phyloP scores from a whole-genome alignment of 1,140 invertebrate species.

The Harlomillsia oculata region DNA sequence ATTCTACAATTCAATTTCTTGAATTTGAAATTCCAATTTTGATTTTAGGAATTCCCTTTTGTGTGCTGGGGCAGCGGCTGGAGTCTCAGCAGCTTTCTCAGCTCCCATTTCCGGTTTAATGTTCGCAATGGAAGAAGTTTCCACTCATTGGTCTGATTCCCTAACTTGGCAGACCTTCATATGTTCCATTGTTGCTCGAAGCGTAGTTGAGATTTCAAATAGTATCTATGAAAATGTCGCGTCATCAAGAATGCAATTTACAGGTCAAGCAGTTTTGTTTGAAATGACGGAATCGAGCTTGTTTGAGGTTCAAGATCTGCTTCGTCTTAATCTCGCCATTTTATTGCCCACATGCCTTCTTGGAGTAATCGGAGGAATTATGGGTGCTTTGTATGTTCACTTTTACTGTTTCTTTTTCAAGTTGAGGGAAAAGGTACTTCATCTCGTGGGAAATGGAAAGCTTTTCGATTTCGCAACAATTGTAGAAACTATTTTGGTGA shows the following conservation, averaged over 20 bases:
- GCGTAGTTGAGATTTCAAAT: constrained; percentile 42
- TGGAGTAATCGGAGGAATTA: constrained; percentile 24
- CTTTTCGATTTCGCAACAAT: constrained; percentile 24
- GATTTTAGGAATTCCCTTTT: constrained; percentile 40
- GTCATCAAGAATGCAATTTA: constrained; percentile 1
- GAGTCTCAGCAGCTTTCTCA: constrained; percentile 35
- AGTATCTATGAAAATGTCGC: constrained; percentile 2
- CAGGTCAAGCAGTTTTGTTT: too few species aligned
- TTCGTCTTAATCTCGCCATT: constrained; percentile 15
- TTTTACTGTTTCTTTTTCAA: constrained; percentile 19
- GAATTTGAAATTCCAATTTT: constrained; percentile 34
- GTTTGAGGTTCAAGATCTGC: constrained; percentile 28
- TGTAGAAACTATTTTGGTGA: constrained; percentile 23
- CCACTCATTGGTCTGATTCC: constrained; percentile 43
- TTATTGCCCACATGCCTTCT: constrained; percentile 24
- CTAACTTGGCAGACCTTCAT: constrained; percentile 46
- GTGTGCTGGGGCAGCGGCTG: constrained; percentile 35
- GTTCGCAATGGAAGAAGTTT: constrained; percentile 39
- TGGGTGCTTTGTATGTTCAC: constrained; percentile 26
- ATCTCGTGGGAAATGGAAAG: constrained; percentile 12
- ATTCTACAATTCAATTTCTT: too few species aligned
- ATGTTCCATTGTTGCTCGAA: constrained; percentile 44
- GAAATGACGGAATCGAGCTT: constrained; percentile 29
- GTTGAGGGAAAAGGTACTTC: constrained; percentile 17
- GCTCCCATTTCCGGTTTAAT: constrained; percentile 35